Percentiles rank a stretch among this genome's conserved stretches.
These are phyloP conservation scores for Lingula anatina DNA, from an alignment of 2,888 invertebrate genomes.

Conservation along the genomic window DNA sequence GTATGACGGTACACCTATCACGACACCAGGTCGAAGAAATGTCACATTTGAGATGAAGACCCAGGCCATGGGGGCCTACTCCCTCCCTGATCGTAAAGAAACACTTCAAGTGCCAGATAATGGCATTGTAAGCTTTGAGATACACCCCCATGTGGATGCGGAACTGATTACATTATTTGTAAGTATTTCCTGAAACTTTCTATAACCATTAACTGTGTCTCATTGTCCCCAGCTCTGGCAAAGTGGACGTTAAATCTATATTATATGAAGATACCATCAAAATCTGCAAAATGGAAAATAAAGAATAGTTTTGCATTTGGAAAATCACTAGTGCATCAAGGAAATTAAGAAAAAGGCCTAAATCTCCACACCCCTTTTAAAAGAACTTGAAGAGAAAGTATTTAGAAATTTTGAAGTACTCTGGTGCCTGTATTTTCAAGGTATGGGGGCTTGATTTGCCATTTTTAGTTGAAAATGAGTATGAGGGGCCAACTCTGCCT, in stretches of 20 bases:
- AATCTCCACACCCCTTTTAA: no score
- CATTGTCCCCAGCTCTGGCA: no score
- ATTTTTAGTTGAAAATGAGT: constrained; percentile 15
- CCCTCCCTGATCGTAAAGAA: not conserved
- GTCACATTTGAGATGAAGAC: constrained; percentile 10
- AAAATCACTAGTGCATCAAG: no score
- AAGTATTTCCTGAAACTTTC: constrained; percentile 10
- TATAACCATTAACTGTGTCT: no score
- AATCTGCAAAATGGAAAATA: no score
- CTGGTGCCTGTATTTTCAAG: not conserved
- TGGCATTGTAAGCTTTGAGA: constrained; percentile 37
- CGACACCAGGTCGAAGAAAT: constrained; percentile 18
- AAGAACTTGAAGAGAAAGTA: no score
- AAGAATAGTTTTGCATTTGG: no score
- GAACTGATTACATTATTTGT: constrained; percentile 27
- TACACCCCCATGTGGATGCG: constrained; percentile 20
- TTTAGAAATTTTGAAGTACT: not conserved
- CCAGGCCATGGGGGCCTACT: not conserved
- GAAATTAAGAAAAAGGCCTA: no score
- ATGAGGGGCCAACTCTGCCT: constrained; percentile 5
- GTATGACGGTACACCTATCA: constrained; percentile 73
- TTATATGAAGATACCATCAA: no score
- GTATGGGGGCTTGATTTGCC: not conserved
- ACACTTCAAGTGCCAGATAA: constrained; percentile 25
- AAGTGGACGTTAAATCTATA: no score